Evolutionary conservation across 2,113 vertebrate species (phyloP), one percentile per base, ranked within the genome.

Genomic region (Mirounga angustirostris): DNA sequence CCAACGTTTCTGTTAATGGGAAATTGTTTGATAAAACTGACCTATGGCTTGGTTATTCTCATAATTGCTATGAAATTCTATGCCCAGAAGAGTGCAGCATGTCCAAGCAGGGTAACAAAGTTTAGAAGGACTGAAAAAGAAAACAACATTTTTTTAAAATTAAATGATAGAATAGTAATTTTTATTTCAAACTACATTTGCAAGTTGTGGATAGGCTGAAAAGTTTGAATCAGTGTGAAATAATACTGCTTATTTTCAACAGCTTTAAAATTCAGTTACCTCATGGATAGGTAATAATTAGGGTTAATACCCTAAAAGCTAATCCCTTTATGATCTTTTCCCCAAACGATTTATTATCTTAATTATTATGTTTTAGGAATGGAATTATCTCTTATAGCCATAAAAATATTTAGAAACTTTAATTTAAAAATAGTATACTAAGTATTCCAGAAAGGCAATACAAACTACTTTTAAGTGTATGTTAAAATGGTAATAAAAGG

Each of bases 41-140:
- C 69, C 73, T 54, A 33, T 58, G 65, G 52, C 63, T 82, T 63
- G 28, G 69, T 85, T 91, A 88, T 97, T 95, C 84, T 78, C 52
- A 71, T 97, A 89, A 90, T 59, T 98, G 97, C 91, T 97, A 81
- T 98, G 97, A 97, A 98, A 98, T 98, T 97, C 85, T 98, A 61
- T 89, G 95, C 82, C 98, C 98, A 98, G 98, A 97, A 98, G 98
- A 98, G 98, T 97, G 98, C 98, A 98, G 97, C 86, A 97, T 97
- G 96, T 46, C 50, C 97, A 98, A 98, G 81, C 97, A 97, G 97
- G 98, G 98, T 93, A 97, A 91, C 89, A 96, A 94, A 91, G 67
- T 89, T 94, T 71, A 81, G 81, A 67, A 93, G 24, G 73, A 85
- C 33, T 69, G 40, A 88, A 80, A 88, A 95, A 91, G 33, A 89